A percentile compares a stretch with the other conserved stretches of the same genome.
Conservation (phyloP, 2,888 invertebrate species). For the Melinaea marsaeus region DNA sequence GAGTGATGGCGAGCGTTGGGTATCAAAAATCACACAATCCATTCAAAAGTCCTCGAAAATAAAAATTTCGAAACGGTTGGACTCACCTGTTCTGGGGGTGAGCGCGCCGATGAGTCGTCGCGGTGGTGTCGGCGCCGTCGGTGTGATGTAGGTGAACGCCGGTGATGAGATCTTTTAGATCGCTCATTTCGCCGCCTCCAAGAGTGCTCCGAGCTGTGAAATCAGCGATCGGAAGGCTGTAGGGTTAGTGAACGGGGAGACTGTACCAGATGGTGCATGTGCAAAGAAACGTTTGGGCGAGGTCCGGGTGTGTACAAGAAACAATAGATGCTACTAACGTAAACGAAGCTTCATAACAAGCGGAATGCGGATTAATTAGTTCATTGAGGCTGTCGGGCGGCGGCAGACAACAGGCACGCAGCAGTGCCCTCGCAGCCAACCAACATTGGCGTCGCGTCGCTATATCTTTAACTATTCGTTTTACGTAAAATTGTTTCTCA, state of each 20-base stretch:
- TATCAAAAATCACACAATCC: conserved; percentile 49
- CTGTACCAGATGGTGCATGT: conserved; percentile 27
- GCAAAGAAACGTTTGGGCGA: conserved; percentile 54
- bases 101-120: conserved; percentile 70
- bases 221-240: conserved; percentile 76
- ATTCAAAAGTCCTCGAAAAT: conserved; percentile 50
- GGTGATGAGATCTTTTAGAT: conserved; percentile 90
- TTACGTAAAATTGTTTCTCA: not conserved
- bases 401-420: conserved; percentile 67
- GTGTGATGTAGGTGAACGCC: conserved; percentile 88
- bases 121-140: conserved; percentile 82
- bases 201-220: conserved; percentile 86
- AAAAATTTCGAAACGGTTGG: conserved; percentile 51
- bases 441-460: conserved; percentile 56
- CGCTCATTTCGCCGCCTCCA: conserved; percentile 88
- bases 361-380: conserved; percentile 57
- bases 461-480: conserved; percentile 39
- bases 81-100: conserved; percentile 74
- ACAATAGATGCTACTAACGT: conserved; percentile 59
- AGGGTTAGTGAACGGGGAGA: conserved; percentile 68
- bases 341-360: conserved; percentile 54
- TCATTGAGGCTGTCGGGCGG: conserved; percentile 57
- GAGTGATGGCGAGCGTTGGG: conserved; percentile 54
- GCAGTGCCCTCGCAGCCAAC: conserved; percentile 56
- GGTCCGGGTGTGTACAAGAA: conserved; percentile 51